A percentile compares a stretch with the other conserved stretches of the same genome.
Evolutionary conservation across 2,113 vertebrate genomes (phyloP).

Genomic region (Passer domesticus): DNA sequence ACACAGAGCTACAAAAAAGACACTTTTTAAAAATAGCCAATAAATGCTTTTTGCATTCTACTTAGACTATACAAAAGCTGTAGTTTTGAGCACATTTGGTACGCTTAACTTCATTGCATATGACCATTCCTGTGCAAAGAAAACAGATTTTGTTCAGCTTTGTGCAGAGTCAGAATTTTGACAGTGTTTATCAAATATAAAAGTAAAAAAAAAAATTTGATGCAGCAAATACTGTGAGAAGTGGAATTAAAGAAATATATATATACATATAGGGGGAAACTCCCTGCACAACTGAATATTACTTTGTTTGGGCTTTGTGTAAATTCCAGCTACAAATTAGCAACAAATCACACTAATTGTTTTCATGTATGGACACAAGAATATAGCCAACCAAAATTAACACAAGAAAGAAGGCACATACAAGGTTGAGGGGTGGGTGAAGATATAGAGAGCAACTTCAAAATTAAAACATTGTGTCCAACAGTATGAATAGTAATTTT

Average conservation of each 20-base stretch:
- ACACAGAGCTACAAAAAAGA: slow-evolving; percentile 84
- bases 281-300: neutral
- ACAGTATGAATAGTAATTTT: neutral
- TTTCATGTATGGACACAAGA: neutral
- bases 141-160: neutral
- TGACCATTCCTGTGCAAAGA: neutral
- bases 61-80: neutral
- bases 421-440: neutral
- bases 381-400: neutral
- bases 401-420: neutral
- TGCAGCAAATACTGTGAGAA: neutral
- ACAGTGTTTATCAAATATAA: neutral
- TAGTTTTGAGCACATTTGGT: neutral
- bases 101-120: neutral
- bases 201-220: neutral
- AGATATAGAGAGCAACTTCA: neutral
- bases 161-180: neutral
- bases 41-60: neutral
- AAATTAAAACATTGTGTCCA: neutral
- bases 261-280: neutral
- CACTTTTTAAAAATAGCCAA: neutral
- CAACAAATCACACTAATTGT: neutral
- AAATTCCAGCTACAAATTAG: neutral
- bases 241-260: neutral
- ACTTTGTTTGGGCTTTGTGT: neutral